Evolutionary conservation across 2,113 vertebrate species (phyloP), one percentile per base, ranked within the genome.

Genomic region (Ameiurus melas): DNA sequence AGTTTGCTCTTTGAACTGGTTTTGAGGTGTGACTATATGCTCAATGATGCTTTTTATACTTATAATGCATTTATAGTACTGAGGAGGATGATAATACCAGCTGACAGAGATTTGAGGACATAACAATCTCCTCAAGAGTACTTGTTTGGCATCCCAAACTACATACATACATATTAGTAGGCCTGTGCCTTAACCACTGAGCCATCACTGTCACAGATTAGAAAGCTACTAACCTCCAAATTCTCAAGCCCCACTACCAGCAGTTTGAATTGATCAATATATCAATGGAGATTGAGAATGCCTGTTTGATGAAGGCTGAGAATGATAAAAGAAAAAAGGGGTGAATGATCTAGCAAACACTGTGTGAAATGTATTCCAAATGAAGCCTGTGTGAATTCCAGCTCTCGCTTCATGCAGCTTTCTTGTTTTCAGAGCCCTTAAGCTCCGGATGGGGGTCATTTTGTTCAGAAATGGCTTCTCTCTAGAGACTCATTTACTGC

Each of bases 401-500:
- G 33, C 27, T 22, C 55, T 62, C 0, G 57, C 81, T 73, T 83
- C 86, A 36, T 87, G 55, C 36, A 82, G 77, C 58, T 36, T 81
- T 43, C 22, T 77, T 79, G 53, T 84, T 75, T 75, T 70, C 39
- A 68, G 79, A 70, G 84, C 70, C 85, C 60, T 22, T 58, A 79
- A 77, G 89, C 82, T 86, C 43, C 51, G 84, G 60, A 87, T 81
- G 85, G 83, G 89, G 90, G 85, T 91, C 85, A 90, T 91, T 91
- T 89, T 58, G 85, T 89, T 68, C 25, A 55, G 83, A 90, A 90
- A 91, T 88, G 80, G 79, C 88, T 85, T 90, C 85, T 90, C 88
- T 85, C 89, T 33, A 78, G 90, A 87, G 89, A 90, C 87, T 89
- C 90, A 84, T 91, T 90, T 89, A 87, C 53, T 39, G 86, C 86